Evolutionary conservation across 2,888 invertebrate species (phyloP).

Genomic region (Branchellion lobata): DNA sequence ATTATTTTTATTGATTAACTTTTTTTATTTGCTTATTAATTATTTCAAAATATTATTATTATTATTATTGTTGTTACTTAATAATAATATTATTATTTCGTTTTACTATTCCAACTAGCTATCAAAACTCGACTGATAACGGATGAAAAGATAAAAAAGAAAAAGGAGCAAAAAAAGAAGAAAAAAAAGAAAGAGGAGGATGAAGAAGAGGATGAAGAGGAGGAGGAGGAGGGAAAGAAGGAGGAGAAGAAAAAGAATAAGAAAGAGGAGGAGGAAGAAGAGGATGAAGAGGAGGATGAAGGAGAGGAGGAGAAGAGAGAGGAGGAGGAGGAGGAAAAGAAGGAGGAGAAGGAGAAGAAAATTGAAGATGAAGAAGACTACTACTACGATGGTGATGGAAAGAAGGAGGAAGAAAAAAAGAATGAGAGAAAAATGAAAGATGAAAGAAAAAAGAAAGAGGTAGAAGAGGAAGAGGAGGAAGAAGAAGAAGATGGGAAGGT

Average conservation of each 20-base stretch:
- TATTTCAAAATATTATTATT: too few relatives aligned
- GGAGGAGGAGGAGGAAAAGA: too few relatives aligned
- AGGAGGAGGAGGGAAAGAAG: not conserved
- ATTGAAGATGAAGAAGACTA: not conserved
- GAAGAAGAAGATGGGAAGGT: not conserved
- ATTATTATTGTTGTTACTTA: not conserved
- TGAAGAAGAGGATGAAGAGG: too few relatives aligned
- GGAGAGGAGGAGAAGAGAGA: not conserved
- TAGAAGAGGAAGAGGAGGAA: not conserved
- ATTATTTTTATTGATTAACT: too few relatives aligned
- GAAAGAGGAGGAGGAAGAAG: too few relatives aligned
- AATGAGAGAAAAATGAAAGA: not conserved
- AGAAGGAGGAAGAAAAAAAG: not conserved
- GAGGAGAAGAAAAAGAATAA: not conserved
- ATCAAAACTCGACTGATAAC: not conserved
- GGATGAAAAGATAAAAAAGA: not conserved
- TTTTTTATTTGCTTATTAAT: too few relatives aligned
- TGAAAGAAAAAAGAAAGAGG: not conserved
- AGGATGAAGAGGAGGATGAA: too few relatives aligned
- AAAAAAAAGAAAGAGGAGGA: too few relatives aligned
- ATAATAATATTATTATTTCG: not conserved
- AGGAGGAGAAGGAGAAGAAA: not conserved
- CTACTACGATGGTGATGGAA: not conserved
- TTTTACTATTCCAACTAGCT: not conserved
- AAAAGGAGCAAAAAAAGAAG: too few relatives aligned